A percentile compares a stretch with the other conserved stretches of the same genome.
phyloP scores from a whole-genome alignment of 1,140 invertebrate species.

The Grapholita molesta region DNA sequence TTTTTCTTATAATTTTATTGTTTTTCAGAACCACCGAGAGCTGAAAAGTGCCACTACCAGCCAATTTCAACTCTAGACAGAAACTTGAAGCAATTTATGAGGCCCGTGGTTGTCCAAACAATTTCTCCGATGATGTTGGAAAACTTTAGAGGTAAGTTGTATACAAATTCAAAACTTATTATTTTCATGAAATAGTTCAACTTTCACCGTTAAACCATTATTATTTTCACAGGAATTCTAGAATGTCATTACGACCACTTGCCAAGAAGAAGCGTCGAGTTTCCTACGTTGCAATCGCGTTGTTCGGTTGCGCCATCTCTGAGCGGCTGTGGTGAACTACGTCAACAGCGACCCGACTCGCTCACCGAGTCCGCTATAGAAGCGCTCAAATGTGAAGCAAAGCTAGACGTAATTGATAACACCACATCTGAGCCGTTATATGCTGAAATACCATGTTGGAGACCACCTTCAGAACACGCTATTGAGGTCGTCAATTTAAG shows the following conservation, averaged over 20 bases:
- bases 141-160: conserved; percentile 70
- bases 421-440: conserved; percentile 70
- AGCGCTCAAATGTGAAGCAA: conserved; percentile 65
- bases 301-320: conserved; percentile 59
- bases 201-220: too few species aligned
- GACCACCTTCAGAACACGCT: conserved; percentile 62
- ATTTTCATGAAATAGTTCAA: too few species aligned
- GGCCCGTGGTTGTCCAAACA: conserved; percentile 68
- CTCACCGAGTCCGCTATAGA: conserved; percentile 62
- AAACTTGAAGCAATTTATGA: conserved; percentile 73
- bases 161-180: too few species aligned
- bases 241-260: conserved; percentile 76
- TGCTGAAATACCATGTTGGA: conserved; percentile 73
- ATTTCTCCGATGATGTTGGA: conserved; percentile 76
- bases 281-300: conserved; percentile 39
- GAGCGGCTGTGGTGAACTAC: conserved; percentile 44
- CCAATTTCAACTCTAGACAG: conserved; percentile 67
- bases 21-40: conserved; percentile 58
- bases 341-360: conserved; percentile 37
- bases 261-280: conserved; percentile 55
- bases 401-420: conserved; percentile 56
- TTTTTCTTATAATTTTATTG: conserved; percentile 34
- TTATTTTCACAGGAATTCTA: conserved; percentile 61
- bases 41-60: conserved; percentile 66
- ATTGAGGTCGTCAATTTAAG: conserved; percentile 62